Percentiles rank a stretch among this genome's conserved stretches.
Evolutionary conservation across 2,113 vertebrate species (phyloP).

Genomic region (Pluvianellus socialis): DNA sequence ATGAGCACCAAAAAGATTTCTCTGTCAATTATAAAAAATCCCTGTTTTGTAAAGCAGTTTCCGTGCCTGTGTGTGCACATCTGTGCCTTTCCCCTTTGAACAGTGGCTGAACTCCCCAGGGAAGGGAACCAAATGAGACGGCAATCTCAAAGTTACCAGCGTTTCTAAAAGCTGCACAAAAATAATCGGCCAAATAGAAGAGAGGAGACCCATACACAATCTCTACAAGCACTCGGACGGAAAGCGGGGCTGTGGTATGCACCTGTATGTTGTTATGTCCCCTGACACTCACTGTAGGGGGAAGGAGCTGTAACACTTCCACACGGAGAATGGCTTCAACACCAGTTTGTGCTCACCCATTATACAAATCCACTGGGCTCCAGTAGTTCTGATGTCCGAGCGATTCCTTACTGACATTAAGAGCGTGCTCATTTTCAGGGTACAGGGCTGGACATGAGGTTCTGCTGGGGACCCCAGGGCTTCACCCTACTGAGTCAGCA

Average conservation of each 20-base stretch:
- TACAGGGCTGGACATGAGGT: neutral
- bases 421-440: neutral
- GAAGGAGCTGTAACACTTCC: neutral
- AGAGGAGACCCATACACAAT: neutral
- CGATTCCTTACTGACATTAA: neutral
- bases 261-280: neutral
- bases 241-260: neutral
- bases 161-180: neutral
- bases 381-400: accelerated
- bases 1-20: neutral
- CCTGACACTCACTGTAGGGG: neutral
- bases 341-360: neutral
- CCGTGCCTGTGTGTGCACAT: neutral
- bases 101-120: neutral
- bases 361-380: neutral
- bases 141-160: neutral
- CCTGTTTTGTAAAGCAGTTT: neutral
- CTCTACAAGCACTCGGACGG: neutral
- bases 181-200: neutral
- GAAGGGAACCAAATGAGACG: neutral
- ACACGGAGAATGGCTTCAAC: neutral
- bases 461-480: neutral
- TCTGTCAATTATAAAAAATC: too few relatives aligned
- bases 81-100: neutral
- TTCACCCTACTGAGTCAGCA: neutral